Evolutionary conservation across 64 coral and sea anemone genomes (phyloP).

Genomic region (Trachythela sp.): DNA sequence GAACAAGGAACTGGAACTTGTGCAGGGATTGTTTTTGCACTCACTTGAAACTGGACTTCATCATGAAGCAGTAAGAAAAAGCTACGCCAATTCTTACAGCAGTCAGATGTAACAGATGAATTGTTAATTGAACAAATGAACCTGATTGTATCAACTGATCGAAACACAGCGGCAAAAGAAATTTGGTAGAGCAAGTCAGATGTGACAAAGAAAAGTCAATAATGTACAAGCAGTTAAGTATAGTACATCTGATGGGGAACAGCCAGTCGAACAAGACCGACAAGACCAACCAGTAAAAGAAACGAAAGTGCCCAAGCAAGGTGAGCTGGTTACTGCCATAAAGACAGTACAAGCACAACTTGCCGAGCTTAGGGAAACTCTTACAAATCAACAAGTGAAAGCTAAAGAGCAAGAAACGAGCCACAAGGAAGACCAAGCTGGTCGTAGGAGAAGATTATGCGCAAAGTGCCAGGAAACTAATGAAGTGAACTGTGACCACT

Average conservation of each 20-base stretch:
- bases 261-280: too few species aligned
- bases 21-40: too few species aligned
- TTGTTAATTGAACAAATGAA: too few species aligned
- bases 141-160: too few species aligned
- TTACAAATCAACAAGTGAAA: constrained; percentile 20
- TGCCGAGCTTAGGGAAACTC: constrained; percentile 12
- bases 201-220: constrained; percentile 11
- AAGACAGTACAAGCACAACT: constrained; percentile 14
- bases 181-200: neutral
- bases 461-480: neutral
- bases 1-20: too few species aligned
- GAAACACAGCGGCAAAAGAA: too few species aligned
- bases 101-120: too few species aligned
- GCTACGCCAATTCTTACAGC: too few species aligned
- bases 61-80: too few species aligned
- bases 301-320: constrained; percentile 6
- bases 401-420: neutral
- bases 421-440: constrained; percentile 4
- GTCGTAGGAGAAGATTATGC: constrained; percentile 15
- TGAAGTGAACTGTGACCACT: constrained; percentile 40
- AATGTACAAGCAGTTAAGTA: neutral
- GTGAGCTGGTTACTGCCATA: neutral
- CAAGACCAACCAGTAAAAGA: constrained; percentile 3
- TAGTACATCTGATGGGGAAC: neutral
- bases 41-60: too few species aligned